These are phyloP conservation scores for Silurus asotus DNA, from an alignment of 2,113 vertebrate species.

Conservation along the genomic window DNA sequence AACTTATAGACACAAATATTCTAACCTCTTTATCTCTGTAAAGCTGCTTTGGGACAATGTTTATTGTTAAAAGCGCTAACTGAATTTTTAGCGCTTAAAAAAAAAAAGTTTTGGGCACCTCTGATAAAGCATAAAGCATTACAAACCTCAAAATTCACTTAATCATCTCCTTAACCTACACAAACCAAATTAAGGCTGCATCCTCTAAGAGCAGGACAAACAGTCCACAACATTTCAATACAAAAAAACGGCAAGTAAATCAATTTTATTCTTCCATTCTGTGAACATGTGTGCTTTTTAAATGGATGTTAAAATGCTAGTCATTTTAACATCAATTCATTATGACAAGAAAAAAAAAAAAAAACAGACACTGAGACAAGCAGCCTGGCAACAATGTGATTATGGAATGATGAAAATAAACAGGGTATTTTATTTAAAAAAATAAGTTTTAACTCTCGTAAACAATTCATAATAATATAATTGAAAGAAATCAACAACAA, in stretches of 20 bases:
- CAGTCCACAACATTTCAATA: neutral
- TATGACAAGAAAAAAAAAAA: neutral
- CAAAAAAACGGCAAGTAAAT: neutral
- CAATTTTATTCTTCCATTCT: neutral
- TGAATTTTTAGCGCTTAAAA: neutral
- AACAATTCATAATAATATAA: neutral
- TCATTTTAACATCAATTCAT: neutral
- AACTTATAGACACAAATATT: too few relatives aligned
- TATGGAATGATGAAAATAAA: neutral
- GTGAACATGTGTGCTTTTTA: neutral
- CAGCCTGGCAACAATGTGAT: neutral
- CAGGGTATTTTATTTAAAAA: conserved; percentile 1
- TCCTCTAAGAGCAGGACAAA: neutral
- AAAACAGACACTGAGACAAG: neutral
- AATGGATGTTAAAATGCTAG: neutral
- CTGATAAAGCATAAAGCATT: neutral
- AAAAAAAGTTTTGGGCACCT: neutral
- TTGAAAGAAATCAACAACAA: conserved; percentile 2
- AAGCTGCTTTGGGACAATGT: too few relatives aligned
- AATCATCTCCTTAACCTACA: neutral
- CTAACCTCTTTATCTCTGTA: too few relatives aligned
- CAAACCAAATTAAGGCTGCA: neutral
- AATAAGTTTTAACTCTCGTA: neutral
- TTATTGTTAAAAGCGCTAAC: too few relatives aligned
- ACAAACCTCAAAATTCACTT: neutral